A percentile compares a stretch with the other conserved stretches of the same genome.
Conservation (phyloP, 2,888 invertebrate genomes). For the Dryobotodes eremita region DNA sequence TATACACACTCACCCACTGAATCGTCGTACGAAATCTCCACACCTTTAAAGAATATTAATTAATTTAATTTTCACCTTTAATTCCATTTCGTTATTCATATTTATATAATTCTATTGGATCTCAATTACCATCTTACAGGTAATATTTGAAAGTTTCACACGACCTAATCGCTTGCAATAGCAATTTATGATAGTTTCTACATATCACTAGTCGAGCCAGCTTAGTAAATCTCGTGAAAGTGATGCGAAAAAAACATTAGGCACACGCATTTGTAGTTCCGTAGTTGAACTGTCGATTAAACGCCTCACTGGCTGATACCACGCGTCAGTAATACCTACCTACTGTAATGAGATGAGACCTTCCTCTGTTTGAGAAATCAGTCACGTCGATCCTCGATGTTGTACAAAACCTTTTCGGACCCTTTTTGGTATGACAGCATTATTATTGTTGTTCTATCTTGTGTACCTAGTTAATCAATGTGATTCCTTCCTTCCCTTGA, state of each 20-base stretch:
- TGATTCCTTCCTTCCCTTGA: neutral
- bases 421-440: conserved; percentile 49
- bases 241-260: conserved; percentile 34
- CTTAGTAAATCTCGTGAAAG: conserved; percentile 15
- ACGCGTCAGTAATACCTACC: conserved; percentile 20
- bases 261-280: conserved; percentile 29
- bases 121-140: no score
- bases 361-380: conserved; percentile 56
- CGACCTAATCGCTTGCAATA: neutral
- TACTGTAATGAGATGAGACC: conserved; percentile 55
- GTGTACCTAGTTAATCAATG: conserved; percentile 24
- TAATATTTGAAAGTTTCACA: neutral
- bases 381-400: conserved; percentile 61
- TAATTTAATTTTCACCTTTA: no score
- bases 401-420: conserved; percentile 47
- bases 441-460: conserved; percentile 51
- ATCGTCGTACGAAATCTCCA: conserved; percentile 7
- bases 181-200: neutral
- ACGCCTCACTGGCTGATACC: conserved; percentile 37
- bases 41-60: neutral
- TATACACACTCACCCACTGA: neutral
- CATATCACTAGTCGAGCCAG: neutral
- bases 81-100: neutral
- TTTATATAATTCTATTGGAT: neutral
- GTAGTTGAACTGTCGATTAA: conserved; percentile 37